Percentiles rank a stretch among this genome's conserved stretches.
Conservation (phyloP, 2,888 invertebrate genomes). For the Myathropa florea region DNA sequence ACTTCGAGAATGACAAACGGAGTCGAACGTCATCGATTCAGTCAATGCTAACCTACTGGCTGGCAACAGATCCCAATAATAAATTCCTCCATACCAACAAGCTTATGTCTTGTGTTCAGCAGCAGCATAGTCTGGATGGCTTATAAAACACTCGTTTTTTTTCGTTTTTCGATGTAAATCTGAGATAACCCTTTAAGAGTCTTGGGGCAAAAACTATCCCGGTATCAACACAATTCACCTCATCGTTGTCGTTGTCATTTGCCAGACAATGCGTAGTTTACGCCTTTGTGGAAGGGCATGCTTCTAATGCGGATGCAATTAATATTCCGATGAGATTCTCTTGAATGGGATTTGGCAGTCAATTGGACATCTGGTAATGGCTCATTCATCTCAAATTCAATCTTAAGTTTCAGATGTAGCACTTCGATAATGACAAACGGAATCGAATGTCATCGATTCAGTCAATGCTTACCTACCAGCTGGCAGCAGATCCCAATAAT, state of each 20-base stretch:
- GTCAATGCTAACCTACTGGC: no score
- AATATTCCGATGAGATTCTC: not conserved
- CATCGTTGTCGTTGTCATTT: conserved; percentile 10
- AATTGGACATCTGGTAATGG: not conserved
- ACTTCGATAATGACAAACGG: no score
- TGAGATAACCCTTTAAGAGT: not conserved
- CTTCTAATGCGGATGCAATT: not conserved
- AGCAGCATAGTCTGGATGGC: not conserved
- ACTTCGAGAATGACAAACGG: no score
- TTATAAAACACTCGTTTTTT: not conserved
- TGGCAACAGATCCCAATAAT: no score
- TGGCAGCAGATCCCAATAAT: no score
- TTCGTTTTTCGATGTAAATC: not conserved
- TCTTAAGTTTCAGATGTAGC: not conserved
- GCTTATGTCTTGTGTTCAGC: not conserved
- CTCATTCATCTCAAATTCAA: not conserved
- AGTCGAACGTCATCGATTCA: no score
- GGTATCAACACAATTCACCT: conserved; percentile 28
- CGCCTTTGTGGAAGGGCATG: not conserved
- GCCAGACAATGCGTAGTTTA: not conserved
- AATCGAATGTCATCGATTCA: no score
- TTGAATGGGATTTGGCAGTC: not conserved
- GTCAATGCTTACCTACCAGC: no score
- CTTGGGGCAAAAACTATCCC: not conserved
- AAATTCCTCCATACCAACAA: not conserved